Evolutionary conservation across 2,888 invertebrate genomes (phyloP), one percentile per base, ranked within the genome.

Genomic region (Ectemnius continuus): DNA sequence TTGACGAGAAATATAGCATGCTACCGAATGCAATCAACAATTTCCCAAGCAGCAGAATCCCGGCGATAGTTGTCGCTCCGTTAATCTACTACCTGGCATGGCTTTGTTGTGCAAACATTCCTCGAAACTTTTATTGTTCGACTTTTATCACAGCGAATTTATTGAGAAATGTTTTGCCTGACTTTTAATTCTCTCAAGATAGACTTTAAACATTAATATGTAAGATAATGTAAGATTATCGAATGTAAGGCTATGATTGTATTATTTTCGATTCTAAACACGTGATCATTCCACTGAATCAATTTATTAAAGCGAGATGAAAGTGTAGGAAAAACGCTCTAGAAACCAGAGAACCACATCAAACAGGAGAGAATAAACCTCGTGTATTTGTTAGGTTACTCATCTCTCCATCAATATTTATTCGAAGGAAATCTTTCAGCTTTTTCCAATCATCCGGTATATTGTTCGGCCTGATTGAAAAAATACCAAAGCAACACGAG

Each of bases 71-170:
- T 23, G 23, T 23, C 23, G 23, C 3, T 23, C 23, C 64, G 65
- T 67, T 70, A 75, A 69, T 75, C 72, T 79, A 70, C 64, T 60
- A 61, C 69, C 70, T 66, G 48, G 67, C 47, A 65, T 3, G 65
- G 73, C 78, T 81, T 83, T 83, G 83, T 83, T 70, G 76, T 80
- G 80, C 73, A 80, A 83, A 83, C 81, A 83, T 80, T 70, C 62
- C 48, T 66, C 73, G 79, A 82, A 79, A 69, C 80, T 75, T 64
- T 69, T 70, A 81, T 81, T 57, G 74, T 56, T 61, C 6, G 16
- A 11, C 36, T 36, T 36, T 36, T 36, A 36, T 11, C 11, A 36
- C 36, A 2, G 1, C 36, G 36, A 8, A 11, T 36, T 36, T 36
- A 36, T 36, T 36, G 3, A 11, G 8, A 11, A 11, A 11, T 36